Percentiles rank a stretch among this genome's conserved stretches.
Conservation (phyloP, 1,140 invertebrate genomes). For the Leptinotarsa undecemlineata region DNA sequence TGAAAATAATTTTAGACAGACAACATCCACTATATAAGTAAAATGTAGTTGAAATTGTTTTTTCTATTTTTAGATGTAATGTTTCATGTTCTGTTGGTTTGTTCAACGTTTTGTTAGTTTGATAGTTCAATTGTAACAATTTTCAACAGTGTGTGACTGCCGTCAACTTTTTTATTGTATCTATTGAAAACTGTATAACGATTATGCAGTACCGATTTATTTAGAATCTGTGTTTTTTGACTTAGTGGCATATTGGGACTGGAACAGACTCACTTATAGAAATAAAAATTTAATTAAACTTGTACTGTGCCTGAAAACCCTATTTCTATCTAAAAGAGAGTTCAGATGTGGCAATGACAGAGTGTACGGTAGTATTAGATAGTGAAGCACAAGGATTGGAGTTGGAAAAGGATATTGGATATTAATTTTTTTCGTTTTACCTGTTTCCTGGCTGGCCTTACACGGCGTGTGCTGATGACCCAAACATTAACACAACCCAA, state of each 20-base stretch:
- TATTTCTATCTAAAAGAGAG: conserved; percentile 21
- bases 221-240: neutral
- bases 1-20: too few species aligned
- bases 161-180: too few species aligned
- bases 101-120: too few species aligned
- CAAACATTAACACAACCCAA: neutral
- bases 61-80: too few species aligned
- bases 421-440: conserved; percentile 28
- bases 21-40: too few species aligned
- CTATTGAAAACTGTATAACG: too few species aligned
- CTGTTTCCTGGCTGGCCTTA: conserved; percentile 34
- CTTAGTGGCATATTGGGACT: neutral
- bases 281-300: neutral
- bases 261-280: neutral
- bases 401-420: conserved; percentile 14
- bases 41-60: too few species aligned
- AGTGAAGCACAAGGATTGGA: conserved; percentile 27
- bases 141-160: too few species aligned
- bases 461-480: neutral
- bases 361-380: conserved; percentile 22
- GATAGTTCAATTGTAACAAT: too few species aligned
- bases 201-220: neutral
- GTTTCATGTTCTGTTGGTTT: too few species aligned
- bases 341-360: conserved; percentile 21
- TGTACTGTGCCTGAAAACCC: conserved; percentile 14